phyloP scores from a whole-genome alignment of 2,113 vertebrate species.

The Peromyscus maniculatus region DNA sequence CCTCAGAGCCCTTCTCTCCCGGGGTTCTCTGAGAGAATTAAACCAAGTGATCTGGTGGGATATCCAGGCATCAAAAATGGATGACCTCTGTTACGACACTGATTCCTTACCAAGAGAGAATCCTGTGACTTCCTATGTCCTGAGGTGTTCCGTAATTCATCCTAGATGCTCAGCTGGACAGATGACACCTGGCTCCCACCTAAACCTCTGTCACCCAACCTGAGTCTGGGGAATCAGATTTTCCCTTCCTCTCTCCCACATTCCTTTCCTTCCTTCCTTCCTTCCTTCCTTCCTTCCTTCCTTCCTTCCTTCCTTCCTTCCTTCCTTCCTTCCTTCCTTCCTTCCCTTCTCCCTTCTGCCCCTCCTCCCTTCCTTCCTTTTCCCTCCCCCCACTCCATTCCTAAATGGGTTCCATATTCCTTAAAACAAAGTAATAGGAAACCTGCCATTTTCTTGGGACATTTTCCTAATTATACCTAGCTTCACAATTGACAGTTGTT shows the following conservation, averaged over 20 bases:
- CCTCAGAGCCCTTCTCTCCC: not conserved
- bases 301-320: not conserved
- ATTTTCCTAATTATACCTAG: not conserved
- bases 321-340: no score
- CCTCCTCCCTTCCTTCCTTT: no score
- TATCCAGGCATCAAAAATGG: not conserved
- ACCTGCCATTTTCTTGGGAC: not conserved
- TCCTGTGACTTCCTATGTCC: not conserved
- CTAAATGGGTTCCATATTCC: not conserved
- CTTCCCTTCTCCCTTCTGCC: no score
- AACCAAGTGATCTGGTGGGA: not conserved
- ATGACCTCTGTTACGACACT: not conserved
- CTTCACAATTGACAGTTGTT: not conserved
- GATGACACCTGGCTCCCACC: not conserved
- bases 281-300: no score
- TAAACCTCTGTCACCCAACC: conserved; percentile 3
- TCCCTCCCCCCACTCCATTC: not conserved
- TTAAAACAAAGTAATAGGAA: conserved; percentile 14
- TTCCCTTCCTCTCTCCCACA: not conserved
- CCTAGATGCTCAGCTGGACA: not conserved
- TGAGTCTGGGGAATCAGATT: not conserved
- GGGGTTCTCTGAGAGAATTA: not conserved
- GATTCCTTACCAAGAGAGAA: not conserved
- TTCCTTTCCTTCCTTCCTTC: no score
- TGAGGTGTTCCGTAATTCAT: not conserved